Evolutionary conservation across 1,140 invertebrate species (phyloP), one percentile per base, ranked within the genome.

Genomic region (Bombus vancouverensis): DNA sequence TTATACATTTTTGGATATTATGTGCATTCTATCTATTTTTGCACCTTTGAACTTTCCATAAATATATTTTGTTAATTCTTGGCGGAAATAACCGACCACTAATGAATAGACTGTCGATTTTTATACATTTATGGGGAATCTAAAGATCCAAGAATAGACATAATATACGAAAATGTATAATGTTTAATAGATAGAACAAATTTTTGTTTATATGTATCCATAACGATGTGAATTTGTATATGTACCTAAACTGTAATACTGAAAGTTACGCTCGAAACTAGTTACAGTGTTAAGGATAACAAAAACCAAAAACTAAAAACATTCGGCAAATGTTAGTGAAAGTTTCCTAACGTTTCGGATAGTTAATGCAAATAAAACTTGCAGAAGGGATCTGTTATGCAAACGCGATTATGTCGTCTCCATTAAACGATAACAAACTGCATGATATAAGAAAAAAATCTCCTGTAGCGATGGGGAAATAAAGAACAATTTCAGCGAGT

Each of bases 351-450:
- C 37, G 57, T 62, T 42, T 59, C 12, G 37, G 37, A n/a, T 42
- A 0, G 13, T 37, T 57, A 57, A 57, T 77, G 75, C 53, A n/a
- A 37, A 18, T 74, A 44, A 34, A 34, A 53, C n/a, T 25, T 32
- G 13, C 18, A 44, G 32, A 18, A 74, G 72, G 18, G 10, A 22
- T 73, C n/a, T 53, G 32, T 32, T 75, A 57, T 57, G 73, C 32
- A 75, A 75, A 75, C 25, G 25, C 25, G 44, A 53, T 75, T 37
- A 57, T 15, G 8, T n/a, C 47, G 22, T 22, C 28, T 74, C 47
- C 73, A 57, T 75, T 53, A 75, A 37, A 75, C 13, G 47, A 32
- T 34, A 75, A 75, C 32, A 75, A 57, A 57, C 57, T 57, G 47
- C 32, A 75, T 9, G 73, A 47, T 75, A 37, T 75, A 32, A 57